Conservation (phyloP, 2,113 vertebrate genomes). For the Corythoichthys intestinalis region DNA sequence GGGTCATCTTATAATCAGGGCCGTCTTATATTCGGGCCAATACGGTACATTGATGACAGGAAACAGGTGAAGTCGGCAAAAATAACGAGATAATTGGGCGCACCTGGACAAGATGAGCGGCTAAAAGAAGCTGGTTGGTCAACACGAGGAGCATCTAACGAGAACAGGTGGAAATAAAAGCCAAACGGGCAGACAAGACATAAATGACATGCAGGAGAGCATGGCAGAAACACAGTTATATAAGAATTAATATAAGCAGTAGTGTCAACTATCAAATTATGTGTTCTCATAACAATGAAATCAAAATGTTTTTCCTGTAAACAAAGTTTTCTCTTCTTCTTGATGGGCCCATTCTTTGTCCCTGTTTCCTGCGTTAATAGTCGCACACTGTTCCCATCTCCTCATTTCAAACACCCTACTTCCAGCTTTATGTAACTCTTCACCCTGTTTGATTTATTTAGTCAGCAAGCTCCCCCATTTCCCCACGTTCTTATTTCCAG, state of each 20-base stretch:
- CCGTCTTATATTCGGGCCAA: too few species aligned
- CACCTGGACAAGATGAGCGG: too few species aligned
- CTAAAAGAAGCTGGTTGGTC: too few species aligned
- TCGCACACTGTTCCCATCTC: not conserved
- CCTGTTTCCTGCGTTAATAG: not conserved
- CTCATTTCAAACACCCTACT: conserved; percentile 4
- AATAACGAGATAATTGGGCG: too few species aligned
- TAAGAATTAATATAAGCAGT: not conserved
- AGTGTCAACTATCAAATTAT: not conserved
- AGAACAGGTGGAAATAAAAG: too few species aligned
- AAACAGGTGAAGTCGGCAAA: too few species aligned
- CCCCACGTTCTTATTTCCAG: conserved; percentile 3
- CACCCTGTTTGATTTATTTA: conserved; percentile 6
- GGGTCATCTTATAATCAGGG: too few species aligned
- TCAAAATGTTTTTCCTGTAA: not conserved
- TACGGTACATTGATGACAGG: too few species aligned
- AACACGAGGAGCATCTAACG: too few species aligned
- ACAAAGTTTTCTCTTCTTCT: not conserved
- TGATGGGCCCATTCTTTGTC: not conserved
- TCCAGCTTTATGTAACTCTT: conserved; percentile 7
- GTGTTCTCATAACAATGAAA: not conserved
- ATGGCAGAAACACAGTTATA: too few species aligned
- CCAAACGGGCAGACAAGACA: too few species aligned
- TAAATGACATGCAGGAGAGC: too few species aligned
- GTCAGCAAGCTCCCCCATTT: conserved; percentile 4